Conservation (phyloP, 92 coral and sea anemone species). For the Plumapathes pennacea region DNA sequence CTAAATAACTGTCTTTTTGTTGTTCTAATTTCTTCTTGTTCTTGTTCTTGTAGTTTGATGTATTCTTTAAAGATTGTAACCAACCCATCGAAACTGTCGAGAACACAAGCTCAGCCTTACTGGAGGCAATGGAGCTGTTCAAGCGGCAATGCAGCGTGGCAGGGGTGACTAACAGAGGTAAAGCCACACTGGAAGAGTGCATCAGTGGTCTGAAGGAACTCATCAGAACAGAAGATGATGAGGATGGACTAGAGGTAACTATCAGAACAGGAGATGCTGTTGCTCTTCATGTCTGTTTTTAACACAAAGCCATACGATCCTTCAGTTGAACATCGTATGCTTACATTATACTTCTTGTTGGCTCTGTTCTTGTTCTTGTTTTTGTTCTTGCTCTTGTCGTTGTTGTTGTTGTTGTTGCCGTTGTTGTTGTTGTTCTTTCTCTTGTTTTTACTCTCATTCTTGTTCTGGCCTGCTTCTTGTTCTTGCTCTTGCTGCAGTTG, state of each 20-base stretch:
- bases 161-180: constrained; percentile 74
- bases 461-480: no score
- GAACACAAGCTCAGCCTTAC: constrained; percentile 55
- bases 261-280: not conserved
- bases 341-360: not conserved
- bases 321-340: no score
- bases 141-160: constrained; percentile 85
- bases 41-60: constrained; percentile 72
- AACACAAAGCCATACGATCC: not conserved
- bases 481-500: no score
- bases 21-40: not conserved
- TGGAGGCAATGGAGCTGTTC: constrained; percentile 74
- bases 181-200: constrained; percentile 89
- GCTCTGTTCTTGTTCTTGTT: not conserved
- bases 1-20: no score
- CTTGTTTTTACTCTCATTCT: no score
- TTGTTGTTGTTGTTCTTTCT: no score
- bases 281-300: not conserved
- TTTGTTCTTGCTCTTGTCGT: no score
- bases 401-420: no score
- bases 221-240: constrained; percentile 79
- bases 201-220: constrained; percentile 88
- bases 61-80: constrained; percentile 81
- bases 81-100: constrained; percentile 76
- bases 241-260: constrained; percentile 87